phyloP scores from a whole-genome alignment of 2,888 invertebrate genomes.

The Rhorus exstirpatorius region DNA sequence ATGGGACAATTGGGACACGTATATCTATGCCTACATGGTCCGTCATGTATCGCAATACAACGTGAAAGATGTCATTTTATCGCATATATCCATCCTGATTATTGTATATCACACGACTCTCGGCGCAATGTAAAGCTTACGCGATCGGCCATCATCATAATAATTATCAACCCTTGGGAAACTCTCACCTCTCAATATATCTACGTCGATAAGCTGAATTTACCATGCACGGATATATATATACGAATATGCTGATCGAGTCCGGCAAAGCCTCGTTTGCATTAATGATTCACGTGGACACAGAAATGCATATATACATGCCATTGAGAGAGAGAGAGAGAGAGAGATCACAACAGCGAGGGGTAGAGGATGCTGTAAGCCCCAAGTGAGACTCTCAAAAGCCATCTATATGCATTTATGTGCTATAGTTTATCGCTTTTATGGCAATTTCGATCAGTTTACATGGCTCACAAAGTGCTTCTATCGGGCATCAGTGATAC shows the following conservation, averaged over 20 bases:
- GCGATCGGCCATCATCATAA: slow-evolving; percentile 23
- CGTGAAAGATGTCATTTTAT: neutral
- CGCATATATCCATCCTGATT: neutral
- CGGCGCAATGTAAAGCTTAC: slow-evolving; percentile 16
- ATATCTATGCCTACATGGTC: neutral
- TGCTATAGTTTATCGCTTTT: slow-evolving; percentile 44
- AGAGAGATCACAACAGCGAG: neutral
- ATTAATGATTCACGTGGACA: slow-evolving; percentile 41
- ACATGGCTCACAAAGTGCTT: slow-evolving; percentile 42
- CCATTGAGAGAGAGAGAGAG: neutral
- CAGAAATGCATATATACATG: slow-evolving; percentile 2
- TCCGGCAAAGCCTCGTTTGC: slow-evolving; percentile 53
- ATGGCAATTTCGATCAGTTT: slow-evolving; percentile 56
- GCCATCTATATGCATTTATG: slow-evolving; percentile 3
- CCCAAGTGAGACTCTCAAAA: slow-evolving; percentile 31
- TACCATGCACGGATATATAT: neutral
- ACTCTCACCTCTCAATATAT: slow-evolving; percentile 19
- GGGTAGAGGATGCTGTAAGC: slow-evolving; percentile 42
- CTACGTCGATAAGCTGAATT: slow-evolving; percentile 46
- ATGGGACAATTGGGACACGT: slow-evolving; percentile 16
- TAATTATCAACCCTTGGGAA: slow-evolving; percentile 33
- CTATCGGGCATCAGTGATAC: slow-evolving; percentile 26
- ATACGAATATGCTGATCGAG: slow-evolving; percentile 44
- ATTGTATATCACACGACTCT: neutral
- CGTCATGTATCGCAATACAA: slow-evolving; percentile 1